phyloP scores from a whole-genome alignment of 2,888 invertebrate species.

The Sarcophaga subvicina region DNA sequence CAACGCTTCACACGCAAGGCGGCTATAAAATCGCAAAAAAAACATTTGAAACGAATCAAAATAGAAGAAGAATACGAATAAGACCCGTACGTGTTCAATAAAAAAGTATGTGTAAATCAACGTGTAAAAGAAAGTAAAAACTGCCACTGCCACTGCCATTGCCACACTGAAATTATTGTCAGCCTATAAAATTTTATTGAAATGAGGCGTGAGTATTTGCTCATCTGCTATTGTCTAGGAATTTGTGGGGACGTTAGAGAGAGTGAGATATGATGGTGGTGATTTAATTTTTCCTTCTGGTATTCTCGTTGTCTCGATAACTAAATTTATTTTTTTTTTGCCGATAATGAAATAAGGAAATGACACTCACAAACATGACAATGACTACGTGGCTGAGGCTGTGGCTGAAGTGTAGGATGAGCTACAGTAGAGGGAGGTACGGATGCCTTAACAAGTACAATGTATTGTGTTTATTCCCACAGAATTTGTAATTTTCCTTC shows the following conservation, averaged over 20 bases:
- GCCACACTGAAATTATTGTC: conserved; percentile 30
- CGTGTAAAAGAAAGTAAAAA: conserved; percentile 26
- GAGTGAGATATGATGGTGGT: too few relatives aligned
- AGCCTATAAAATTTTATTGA: conserved; percentile 64
- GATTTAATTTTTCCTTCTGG: too few relatives aligned
- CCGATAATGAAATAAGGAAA: not conserved
- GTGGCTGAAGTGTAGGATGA: too few relatives aligned
- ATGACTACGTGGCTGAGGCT: not conserved
- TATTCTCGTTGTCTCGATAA: too few relatives aligned
- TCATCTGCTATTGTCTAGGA: not conserved
- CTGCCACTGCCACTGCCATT: conserved; percentile 1
- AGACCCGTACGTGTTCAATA: conserved; percentile 52
- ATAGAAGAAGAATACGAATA: conserved; percentile 5
- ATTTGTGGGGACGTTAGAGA: not conserved
- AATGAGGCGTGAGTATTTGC: conserved; percentile 51
- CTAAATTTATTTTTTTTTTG: not conserved
- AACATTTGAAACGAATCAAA: not conserved
- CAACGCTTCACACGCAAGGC: not conserved
- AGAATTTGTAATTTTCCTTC: conserved; percentile 14
- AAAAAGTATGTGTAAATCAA: conserved; percentile 10
- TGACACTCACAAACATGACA: not conserved
- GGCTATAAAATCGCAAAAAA: not conserved
- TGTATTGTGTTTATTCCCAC: not conserved
- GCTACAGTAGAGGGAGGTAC: too few relatives aligned
- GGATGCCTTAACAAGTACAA: conserved; percentile 23